These are phyloP conservation scores for Hestina assimilis DNA, from an alignment of 1,140 invertebrate species.

Conservation along the genomic window DNA sequence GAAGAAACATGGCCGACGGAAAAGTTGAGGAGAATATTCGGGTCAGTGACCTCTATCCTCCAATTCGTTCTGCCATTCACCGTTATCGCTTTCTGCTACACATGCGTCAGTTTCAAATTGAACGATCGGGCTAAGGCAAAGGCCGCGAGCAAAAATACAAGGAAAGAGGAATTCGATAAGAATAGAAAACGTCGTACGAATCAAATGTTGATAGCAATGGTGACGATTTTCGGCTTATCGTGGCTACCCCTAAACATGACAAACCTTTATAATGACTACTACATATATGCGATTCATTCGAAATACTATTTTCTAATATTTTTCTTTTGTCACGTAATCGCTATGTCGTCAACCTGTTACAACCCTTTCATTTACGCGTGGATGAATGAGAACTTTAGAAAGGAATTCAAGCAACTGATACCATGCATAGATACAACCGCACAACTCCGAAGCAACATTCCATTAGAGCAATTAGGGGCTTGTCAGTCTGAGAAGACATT, in stretches of 20 bases:
- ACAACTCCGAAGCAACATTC: slow-evolving; percentile 56
- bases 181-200: slow-evolving; percentile 89
- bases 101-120: slow-evolving; percentile 93
- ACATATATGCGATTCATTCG: slow-evolving; percentile 84
- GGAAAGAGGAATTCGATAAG: slow-evolving; percentile 86
- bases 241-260: slow-evolving; percentile 97
- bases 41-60: slow-evolving; percentile 90
- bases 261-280: slow-evolving; percentile 93
- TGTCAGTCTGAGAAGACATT: slow-evolving; percentile 83
- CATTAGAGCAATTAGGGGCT: slow-evolving; percentile 65
- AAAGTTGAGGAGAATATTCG: slow-evolving; percentile 87
- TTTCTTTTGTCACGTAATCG: slow-evolving; percentile 94
- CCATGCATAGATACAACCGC: slow-evolving; percentile 83
- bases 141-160: slow-evolving; percentile 86
- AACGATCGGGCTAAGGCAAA: slow-evolving; percentile 87
- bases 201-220: slow-evolving; percentile 98
- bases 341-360: slow-evolving; percentile 98
- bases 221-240: slow-evolving; percentile 95
- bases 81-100: slow-evolving; percentile 97
- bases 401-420: slow-evolving; percentile 94
- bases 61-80: slow-evolving; percentile 97
- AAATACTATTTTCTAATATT: slow-evolving; percentile 91
- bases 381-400: slow-evolving; percentile 98
- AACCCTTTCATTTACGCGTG: slow-evolving; percentile 96
- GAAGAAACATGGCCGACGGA: slow-evolving; percentile 95